These are phyloP conservation scores for Chrysolina oricalcia DNA, from an alignment of 2,888 invertebrate genomes.

Conservation along the genomic window DNA sequence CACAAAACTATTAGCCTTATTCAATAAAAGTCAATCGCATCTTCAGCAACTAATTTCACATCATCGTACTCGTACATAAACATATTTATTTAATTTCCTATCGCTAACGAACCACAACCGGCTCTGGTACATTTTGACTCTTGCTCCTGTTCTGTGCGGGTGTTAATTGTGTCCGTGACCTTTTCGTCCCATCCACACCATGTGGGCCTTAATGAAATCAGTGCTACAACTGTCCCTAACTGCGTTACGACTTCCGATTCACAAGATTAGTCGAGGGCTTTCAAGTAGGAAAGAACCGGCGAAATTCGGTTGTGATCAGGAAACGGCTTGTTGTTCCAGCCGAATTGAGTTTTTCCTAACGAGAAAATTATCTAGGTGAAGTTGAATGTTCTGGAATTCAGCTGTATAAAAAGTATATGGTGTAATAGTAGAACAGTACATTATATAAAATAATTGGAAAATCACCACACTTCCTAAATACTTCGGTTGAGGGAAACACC, in stretches of 20 bases:
- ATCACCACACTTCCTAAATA: too few relatives aligned
- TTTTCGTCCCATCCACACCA: slow-evolving; percentile 41
- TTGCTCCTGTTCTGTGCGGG: slow-evolving; percentile 46
- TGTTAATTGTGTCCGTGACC: slow-evolving; percentile 54
- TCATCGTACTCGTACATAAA: slow-evolving; percentile 38
- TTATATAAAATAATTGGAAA: too few relatives aligned
- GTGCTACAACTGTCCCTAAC: slow-evolving; percentile 43
- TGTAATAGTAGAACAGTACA: too few relatives aligned
- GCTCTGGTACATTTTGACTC: slow-evolving; percentile 41
- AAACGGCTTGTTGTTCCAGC: slow-evolving; percentile 9
- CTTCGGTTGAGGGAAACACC: too few relatives aligned
- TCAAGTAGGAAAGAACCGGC: slow-evolving; percentile 4
- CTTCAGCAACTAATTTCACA: too few relatives aligned
- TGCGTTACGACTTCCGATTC: slow-evolving; percentile 33
- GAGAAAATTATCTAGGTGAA: neutral
- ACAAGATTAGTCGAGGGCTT: slow-evolving; percentile 24
- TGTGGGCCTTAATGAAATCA: slow-evolving; percentile 56
- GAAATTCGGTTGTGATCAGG: slow-evolving; percentile 24
- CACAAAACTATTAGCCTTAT: too few relatives aligned
- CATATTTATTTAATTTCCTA: slow-evolving; percentile 68
- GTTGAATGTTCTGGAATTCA: too few relatives aligned
- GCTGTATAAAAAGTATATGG: too few relatives aligned
- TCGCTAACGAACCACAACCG: slow-evolving; percentile 64
- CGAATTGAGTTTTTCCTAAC: slow-evolving; percentile 7
- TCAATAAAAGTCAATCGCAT: too few relatives aligned